Conservation (phyloP, 2,113 vertebrate species). For the Atractosteus spatula region DNA sequence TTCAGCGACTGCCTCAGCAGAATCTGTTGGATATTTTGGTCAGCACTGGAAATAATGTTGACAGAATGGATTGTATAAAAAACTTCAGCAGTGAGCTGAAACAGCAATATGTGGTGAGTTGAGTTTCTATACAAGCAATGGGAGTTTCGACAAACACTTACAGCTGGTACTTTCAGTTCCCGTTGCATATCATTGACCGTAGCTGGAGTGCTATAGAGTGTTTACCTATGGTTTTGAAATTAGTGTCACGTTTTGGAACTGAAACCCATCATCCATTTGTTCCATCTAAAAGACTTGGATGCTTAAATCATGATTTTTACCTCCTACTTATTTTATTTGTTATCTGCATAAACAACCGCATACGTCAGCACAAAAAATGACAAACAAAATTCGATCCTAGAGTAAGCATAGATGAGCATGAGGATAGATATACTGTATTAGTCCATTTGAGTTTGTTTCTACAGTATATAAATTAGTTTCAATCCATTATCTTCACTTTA, state of each 20-base stretch:
- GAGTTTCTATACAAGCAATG: constrained; percentile 28
- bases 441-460: background rate
- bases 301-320: too few relatives aligned
- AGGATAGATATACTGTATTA: background rate
- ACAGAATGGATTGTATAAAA: background rate
- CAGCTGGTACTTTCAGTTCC: constrained; percentile 53
- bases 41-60: background rate
- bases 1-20: too few relatives aligned
- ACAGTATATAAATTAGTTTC: too few relatives aligned
- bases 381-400: too few relatives aligned
- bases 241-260: background rate
- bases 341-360: too few relatives aligned
- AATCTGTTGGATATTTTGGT: background rate
- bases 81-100: constrained; percentile 3
- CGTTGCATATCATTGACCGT: background rate
- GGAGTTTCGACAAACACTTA: constrained; percentile 34
- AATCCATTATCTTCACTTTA: too few relatives aligned
- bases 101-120: background rate
- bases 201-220: background rate
- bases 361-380: too few relatives aligned
- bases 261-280: background rate
- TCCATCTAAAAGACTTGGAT: too few relatives aligned
- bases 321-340: too few relatives aligned
- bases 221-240: background rate
- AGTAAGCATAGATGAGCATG: too few relatives aligned